phyloP scores from a whole-genome alignment of 92 coral and sea anemone genomes.

The Umimayanthus kanabou region DNA sequence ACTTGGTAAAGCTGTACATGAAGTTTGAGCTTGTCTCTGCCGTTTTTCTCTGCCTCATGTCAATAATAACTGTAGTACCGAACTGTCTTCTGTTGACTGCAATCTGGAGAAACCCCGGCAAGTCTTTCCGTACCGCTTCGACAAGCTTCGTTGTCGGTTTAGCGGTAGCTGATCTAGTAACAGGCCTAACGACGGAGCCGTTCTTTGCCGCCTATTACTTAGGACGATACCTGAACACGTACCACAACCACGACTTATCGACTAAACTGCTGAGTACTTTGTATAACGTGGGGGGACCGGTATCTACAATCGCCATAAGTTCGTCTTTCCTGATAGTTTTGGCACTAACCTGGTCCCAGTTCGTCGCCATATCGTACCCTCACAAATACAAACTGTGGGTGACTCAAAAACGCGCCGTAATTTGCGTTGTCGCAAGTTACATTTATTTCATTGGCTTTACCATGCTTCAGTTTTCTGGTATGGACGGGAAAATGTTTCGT shows the following conservation, averaged over 20 bases:
- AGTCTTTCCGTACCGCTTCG: conserved; percentile 73
- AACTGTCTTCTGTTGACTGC: conserved; percentile 68
- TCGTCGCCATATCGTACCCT: conserved; percentile 76
- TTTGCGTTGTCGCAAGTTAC: conserved; percentile 64
- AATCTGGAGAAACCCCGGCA: conserved; percentile 72
- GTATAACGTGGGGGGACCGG: conserved; percentile 60
- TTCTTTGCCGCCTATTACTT: conserved; percentile 73
- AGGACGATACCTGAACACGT: conserved; percentile 44
- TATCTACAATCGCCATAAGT: conserved; percentile 83
- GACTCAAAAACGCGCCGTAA: conserved; percentile 55
- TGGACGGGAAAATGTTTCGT: conserved; percentile 50
- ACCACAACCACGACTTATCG: conserved; percentile 7
- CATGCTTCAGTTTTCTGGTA: conserved; percentile 61
- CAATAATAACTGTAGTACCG: conserved; percentile 67
- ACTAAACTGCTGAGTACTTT: conserved; percentile 29
- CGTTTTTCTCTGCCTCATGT: conserved; percentile 57
- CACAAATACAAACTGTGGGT: conserved; percentile 65
- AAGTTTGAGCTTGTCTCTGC: conserved; percentile 77
- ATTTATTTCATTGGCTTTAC: conserved; percentile 68
- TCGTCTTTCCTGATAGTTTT: conserved; percentile 81
- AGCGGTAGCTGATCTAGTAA: conserved; percentile 77
- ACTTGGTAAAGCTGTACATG: conserved; percentile 55
- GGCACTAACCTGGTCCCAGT: conserved; percentile 78
- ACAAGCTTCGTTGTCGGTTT: conserved; percentile 74
- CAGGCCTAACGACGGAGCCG: conserved; percentile 80